phyloP scores from a whole-genome alignment of 2,797 vertebrate genomes.

The Myripristis jacobus region DNA sequence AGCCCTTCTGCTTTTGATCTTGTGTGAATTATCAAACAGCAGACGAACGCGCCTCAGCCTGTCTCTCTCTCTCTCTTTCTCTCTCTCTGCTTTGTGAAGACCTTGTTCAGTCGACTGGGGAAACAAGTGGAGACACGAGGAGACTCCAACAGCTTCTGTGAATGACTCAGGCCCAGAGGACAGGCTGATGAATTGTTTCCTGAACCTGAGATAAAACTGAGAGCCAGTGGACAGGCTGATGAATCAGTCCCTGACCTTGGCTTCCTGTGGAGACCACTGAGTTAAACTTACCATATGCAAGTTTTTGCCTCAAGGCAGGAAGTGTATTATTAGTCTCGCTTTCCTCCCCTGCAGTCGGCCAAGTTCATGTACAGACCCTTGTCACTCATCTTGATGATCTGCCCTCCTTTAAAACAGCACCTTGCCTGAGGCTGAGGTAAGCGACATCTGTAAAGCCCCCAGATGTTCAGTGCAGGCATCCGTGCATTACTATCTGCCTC shows the following conservation, averaged over 20 bases:
- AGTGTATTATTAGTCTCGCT: slow-evolving; percentile 4
- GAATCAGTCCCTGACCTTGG: slow-evolving; percentile 11
- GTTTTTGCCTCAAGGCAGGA: neutral
- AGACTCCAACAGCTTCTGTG: slow-evolving; percentile 7
- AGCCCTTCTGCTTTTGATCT: slow-evolving; percentile 6
- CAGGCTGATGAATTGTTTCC: slow-evolving; percentile 5
- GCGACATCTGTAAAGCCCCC: no score
- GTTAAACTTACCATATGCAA: neutral
- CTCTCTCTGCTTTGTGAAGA: neutral
- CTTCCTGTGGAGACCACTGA: slow-evolving; percentile 3
- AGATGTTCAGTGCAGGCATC: no score
- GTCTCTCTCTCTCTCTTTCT: slow-evolving; percentile 5
- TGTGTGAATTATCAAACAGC: slow-evolving; percentile 4
- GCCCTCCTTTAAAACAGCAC: no score
- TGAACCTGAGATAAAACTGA: slow-evolving; percentile 7
- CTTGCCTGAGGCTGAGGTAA: no score
- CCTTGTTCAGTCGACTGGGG: slow-evolving; percentile 11
- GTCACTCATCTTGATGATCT: no score
- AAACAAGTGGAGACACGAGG: neutral
- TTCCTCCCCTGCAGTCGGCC: neutral
- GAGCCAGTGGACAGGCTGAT: neutral
- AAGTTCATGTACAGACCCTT: no score
- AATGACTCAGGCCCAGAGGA: slow-evolving; percentile 11
- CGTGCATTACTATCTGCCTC: no score
- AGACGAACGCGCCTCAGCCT: neutral